These are phyloP conservation scores for Pandion haliaetus DNA, from an alignment of 2,113 vertebrate species.

Conservation along the genomic window DNA sequence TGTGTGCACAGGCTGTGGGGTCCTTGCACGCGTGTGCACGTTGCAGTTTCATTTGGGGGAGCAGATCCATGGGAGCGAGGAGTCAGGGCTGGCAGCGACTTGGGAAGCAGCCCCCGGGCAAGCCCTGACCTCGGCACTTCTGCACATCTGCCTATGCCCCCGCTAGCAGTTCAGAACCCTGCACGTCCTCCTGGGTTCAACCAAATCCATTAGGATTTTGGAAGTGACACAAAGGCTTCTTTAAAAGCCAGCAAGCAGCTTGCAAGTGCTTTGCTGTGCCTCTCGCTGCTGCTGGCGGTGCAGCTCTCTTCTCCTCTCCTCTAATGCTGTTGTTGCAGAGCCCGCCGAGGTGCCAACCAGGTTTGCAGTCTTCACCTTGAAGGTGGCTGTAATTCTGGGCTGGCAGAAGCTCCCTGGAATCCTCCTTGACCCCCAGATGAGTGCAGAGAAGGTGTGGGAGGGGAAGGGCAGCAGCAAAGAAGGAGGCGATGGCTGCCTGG, in stretches of 20 bases:
- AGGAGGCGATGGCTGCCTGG: neutral
- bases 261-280: neutral
- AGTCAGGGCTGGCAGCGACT: neutral
- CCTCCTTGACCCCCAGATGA: neutral
- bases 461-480: neutral
- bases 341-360: neutral
- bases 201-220: neutral
- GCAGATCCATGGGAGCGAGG: neutral
- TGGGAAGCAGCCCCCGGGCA: neutral
- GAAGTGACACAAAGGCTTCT: neutral
- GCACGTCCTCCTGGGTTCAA: neutral
- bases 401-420: neutral
- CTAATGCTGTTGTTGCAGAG: neutral
- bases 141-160: neutral
- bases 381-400: neutral
- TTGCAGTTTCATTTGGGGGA: neutral
- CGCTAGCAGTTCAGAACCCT: neutral
- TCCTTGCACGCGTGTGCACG: rapidly evolving
- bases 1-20: too few species aligned
- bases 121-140: neutral
- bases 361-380: neutral
- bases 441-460: neutral
- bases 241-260: neutral
- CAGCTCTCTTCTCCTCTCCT: neutral
- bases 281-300: neutral